A percentile compares a stretch with the other conserved stretches of the same genome.
phyloP scores from a whole-genome alignment of 2,888 invertebrate species.

The Drosophila prolongata region DNA sequence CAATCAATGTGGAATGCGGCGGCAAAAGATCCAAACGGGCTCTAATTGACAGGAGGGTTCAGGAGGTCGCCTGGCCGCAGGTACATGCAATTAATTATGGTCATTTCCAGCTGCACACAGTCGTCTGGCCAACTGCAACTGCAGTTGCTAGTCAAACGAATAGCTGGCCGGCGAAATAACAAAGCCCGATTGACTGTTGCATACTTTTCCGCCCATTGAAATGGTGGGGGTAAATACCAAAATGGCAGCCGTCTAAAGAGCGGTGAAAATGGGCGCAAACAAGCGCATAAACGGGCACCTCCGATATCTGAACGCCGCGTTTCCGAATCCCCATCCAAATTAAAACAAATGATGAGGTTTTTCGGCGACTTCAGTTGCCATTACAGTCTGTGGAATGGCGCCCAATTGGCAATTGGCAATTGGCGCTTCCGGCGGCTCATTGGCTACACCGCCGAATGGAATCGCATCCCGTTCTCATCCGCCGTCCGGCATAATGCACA shows the following conservation, averaged over 20 bases:
- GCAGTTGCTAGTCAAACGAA: constrained; percentile 44
- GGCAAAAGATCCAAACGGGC: constrained; percentile 36
- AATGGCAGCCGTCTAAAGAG: constrained; percentile 24
- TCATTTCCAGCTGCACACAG: constrained; percentile 69
- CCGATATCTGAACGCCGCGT: constrained; percentile 5
- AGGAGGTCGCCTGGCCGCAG: constrained; percentile 48
- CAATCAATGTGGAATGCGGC: constrained; percentile 53
- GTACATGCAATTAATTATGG: constrained; percentile 79
- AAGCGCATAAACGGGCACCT: constrained; percentile 63
- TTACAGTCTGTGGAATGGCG: constrained; percentile 61
- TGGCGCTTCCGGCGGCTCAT: constrained; percentile 74
- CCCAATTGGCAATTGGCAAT: constrained; percentile 78
- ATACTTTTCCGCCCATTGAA: constrained; percentile 50
- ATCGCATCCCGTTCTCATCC: constrained; percentile 26
- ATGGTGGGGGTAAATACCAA: constrained; percentile 13
- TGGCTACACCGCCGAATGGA: constrained; percentile 57
- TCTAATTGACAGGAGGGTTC: constrained; percentile 62
- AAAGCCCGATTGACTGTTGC: constrained; percentile 64
- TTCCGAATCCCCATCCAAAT: constrained; percentile 43
- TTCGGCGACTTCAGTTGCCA: constrained; percentile 17
- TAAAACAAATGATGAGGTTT: constrained; percentile 75
- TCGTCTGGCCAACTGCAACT: constrained; percentile 7
- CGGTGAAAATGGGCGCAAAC: constrained; percentile 67
- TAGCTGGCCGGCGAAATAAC: constrained; percentile 60
- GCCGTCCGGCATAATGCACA: constrained; percentile 65